phyloP scores from a whole-genome alignment of 2,888 invertebrate species.

The Dynastes tityus region DNA sequence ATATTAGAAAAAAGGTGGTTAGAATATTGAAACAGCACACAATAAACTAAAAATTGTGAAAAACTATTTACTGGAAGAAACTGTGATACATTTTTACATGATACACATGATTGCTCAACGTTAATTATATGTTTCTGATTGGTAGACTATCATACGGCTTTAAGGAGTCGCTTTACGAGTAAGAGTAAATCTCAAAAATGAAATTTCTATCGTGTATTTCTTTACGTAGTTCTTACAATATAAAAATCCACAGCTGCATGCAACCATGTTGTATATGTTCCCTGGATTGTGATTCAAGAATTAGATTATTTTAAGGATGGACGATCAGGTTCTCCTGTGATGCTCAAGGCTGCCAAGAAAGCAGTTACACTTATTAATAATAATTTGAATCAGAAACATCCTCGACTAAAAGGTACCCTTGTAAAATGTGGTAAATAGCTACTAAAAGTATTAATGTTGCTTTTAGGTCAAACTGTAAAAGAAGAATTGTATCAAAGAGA shows the following conservation, averaged over 20 bases:
- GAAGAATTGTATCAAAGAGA: slow-evolving; percentile 74
- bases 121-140: too few relatives aligned
- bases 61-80: too few relatives aligned
- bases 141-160: too few relatives aligned
- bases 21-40: too few relatives aligned
- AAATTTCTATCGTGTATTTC: not conserved
- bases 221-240: not conserved
- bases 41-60: too few relatives aligned
- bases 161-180: too few relatives aligned
- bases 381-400: slow-evolving; percentile 69
- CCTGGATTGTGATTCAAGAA: slow-evolving; percentile 77
- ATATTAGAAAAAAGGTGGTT: too few relatives aligned
- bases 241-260: slow-evolving; percentile 50
- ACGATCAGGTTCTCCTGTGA: slow-evolving; percentile 54
- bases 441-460: slow-evolving; percentile 23
- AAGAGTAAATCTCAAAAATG: not conserved
- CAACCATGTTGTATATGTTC: slow-evolving; percentile 69
- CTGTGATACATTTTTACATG: too few relatives aligned
- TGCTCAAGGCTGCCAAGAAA: slow-evolving; percentile 60
- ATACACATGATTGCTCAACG: too few relatives aligned
- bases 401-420: slow-evolving; percentile 71
- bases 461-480: slow-evolving; percentile 73
- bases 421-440: slow-evolving; percentile 2
- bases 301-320: slow-evolving; percentile 74
- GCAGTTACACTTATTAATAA: slow-evolving; percentile 75